Conservation (phyloP, 2,888 invertebrate genomes). For the Priapulus caudatus region DNA sequence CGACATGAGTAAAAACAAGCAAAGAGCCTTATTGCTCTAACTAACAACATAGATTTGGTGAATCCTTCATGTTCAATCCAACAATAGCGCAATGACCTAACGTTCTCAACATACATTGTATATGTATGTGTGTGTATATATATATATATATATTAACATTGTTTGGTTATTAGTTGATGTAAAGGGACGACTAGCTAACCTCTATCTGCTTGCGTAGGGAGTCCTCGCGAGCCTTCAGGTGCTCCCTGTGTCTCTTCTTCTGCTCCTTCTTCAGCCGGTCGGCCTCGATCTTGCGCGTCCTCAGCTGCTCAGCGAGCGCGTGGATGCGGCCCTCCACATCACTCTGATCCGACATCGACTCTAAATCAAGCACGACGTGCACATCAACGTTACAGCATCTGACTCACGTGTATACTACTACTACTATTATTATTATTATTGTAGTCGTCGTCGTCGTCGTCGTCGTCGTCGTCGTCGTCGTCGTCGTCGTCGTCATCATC, state of each 20-base stretch:
- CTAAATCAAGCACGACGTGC: slow-evolving; percentile 23
- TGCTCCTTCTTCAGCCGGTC: slow-evolving; percentile 42
- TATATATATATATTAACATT: too few relatives aligned
- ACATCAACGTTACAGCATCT: background rate
- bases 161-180: too few relatives aligned
- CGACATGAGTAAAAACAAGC: too few relatives aligned
- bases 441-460: too few relatives aligned
- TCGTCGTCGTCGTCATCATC: slow-evolving; percentile 19
- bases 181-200: slow-evolving; percentile 32
- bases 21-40: too few relatives aligned
- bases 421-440: too few relatives aligned
- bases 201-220: slow-evolving; percentile 44
- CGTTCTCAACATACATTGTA: too few relatives aligned
- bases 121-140: too few relatives aligned
- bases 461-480: slow-evolving; percentile 16
- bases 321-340: slow-evolving; percentile 43
- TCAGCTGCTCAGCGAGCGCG: slow-evolving; percentile 43
- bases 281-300: slow-evolving; percentile 41
- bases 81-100: too few relatives aligned
- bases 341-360: slow-evolving; percentile 43
- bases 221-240: slow-evolving; percentile 42
- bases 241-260: slow-evolving; percentile 39
- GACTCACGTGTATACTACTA: too few relatives aligned
- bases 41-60: too few relatives aligned
- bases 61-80: too few relatives aligned